These are phyloP conservation scores for Sebastiscus albofasciatus DNA, from an alignment of 2,797 vertebrate genomes.

Conservation along the genomic window DNA sequence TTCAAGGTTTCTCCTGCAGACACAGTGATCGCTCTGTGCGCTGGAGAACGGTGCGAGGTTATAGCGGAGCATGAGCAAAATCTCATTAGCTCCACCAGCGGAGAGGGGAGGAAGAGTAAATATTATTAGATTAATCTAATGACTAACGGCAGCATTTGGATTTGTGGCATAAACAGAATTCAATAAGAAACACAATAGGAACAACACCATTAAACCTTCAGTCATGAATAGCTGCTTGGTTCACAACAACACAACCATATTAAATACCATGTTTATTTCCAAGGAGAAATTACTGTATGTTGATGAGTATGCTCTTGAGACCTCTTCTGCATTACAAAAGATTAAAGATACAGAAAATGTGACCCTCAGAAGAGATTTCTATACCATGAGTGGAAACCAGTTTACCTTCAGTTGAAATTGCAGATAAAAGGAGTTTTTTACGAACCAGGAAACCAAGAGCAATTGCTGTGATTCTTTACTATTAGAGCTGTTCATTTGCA, in stretches of 20 bases:
- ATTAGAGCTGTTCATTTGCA: neutral
- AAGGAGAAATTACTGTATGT: neutral
- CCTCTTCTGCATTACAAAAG: neutral
- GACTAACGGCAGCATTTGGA: constrained; percentile 84
- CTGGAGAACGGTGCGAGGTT: constrained; percentile 62
- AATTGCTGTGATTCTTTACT: neutral
- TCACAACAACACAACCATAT: constrained; percentile 19
- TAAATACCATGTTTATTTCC: constrained; percentile 8
- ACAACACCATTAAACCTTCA: constrained; percentile 30
- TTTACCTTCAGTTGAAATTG: neutral
- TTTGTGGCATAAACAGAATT: constrained; percentile 81
- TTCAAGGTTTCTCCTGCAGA: constrained; percentile 61
- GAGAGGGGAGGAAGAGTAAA: constrained; percentile 74
- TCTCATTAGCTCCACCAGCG: constrained; percentile 78
- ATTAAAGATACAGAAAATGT: neutral
- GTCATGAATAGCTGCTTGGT: constrained; percentile 5
- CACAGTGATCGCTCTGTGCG: constrained; percentile 70
- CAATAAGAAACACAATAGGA: constrained; percentile 74
- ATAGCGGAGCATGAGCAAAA: constrained; percentile 69
- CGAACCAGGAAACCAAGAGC: neutral
- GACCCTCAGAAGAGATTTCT: neutral
- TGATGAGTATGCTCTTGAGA: neutral
- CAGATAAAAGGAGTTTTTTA: neutral
- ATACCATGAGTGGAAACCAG: neutral
- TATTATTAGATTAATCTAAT: constrained; percentile 87